phyloP scores from a whole-genome alignment of 2,797 vertebrate genomes.

The Coluber constrictor region DNA sequence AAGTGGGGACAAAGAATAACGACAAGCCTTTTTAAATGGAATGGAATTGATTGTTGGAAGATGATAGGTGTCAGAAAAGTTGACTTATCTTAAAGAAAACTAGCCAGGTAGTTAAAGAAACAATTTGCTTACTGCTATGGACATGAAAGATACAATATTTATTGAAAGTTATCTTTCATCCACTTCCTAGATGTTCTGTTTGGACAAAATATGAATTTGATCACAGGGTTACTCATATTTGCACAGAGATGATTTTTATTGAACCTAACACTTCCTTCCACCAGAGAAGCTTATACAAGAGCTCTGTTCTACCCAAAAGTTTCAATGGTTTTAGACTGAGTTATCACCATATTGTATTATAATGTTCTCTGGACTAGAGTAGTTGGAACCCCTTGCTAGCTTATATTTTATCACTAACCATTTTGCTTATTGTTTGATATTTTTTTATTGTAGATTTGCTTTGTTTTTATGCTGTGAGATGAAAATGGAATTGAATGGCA shows the following conservation, averaged over 20 bases:
- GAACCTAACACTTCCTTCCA: neutral
- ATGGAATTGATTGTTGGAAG: neutral
- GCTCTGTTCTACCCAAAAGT: neutral
- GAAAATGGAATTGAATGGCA: neutral
- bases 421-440: neutral
- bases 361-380: neutral
- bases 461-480: neutral
- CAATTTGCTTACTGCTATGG: neutral
- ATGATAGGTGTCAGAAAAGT: neutral
- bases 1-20: neutral
- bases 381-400: neutral
- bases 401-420: neutral
- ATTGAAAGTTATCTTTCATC: neutral
- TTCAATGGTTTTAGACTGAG: neutral
- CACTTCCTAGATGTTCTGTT: neutral
- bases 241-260: neutral
- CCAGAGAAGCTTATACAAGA: neutral
- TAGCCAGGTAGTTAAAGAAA: neutral
- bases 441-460: neutral
- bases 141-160: neutral
- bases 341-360: neutral
- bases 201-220: neutral
- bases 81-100: neutral
- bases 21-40: neutral
- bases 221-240: neutral